phyloP scores from a whole-genome alignment of 2,113 vertebrate species.

The Brienomyrus longianalis region DNA sequence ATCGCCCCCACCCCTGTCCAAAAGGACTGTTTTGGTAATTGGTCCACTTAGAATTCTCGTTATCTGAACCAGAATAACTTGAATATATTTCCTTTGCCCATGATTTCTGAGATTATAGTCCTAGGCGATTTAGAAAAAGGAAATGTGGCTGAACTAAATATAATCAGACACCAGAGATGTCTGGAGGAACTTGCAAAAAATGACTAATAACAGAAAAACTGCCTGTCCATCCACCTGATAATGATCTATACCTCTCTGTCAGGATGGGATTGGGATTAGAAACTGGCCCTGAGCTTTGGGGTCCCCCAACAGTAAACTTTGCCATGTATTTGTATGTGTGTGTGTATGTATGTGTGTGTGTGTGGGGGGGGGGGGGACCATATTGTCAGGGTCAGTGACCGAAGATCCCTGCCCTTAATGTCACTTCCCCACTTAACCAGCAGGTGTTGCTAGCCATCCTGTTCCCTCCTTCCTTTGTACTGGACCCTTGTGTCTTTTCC shows the following conservation, averaged over 20 bases:
- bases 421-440: no score
- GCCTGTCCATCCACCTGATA: neutral
- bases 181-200: neutral
- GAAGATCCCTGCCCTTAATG: no score
- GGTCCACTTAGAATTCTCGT: slow-evolving; percentile 6
- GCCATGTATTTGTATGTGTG: neutral
- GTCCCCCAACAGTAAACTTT: neutral
- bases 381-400: neutral
- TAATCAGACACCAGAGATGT: neutral
- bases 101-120: slow-evolving; percentile 1
- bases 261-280: neutral
- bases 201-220: neutral
- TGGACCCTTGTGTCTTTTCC: no score
- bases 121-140: neutral
- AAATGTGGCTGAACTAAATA: slow-evolving; percentile 7
- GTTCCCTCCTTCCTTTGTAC: no score
- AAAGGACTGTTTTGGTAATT: neutral
- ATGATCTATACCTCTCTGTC: neutral
- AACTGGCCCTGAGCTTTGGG: neutral
- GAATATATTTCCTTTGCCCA: slow-evolving; percentile 10
- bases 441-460: no score
- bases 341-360: neutral
- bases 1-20: neutral
- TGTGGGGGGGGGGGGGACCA: neutral
- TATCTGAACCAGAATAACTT: slow-evolving; percentile 17